Evolutionary conservation across 2,888 invertebrate genomes (phyloP), one percentile per base, ranked within the genome.

Genomic region (Athalia rosae): DNA sequence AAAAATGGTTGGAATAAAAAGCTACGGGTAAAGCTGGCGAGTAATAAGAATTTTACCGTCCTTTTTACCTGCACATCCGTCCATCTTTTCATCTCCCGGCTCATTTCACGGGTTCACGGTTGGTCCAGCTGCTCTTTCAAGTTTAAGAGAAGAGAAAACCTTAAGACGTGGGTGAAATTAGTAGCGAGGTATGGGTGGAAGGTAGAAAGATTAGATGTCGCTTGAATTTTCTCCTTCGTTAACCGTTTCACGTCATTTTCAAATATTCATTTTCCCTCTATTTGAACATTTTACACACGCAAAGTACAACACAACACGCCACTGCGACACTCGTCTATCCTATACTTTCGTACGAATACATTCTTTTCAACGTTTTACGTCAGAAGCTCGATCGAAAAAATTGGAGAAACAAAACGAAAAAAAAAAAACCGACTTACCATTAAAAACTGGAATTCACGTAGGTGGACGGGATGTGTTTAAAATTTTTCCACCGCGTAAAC

Each of bases 251-350:
- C 59, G 28, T 28, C 28, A 47, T 73, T 59, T 59, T 58, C 45
- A 73, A 73, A 73, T 73, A 59, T 59, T 73, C 45, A 73, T 59
- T 73, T 73, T 59, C 58, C 28, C 7, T 11, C 69, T 43, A 56
- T 69, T n/a, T n/a, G 41, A 69, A 8, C 69, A 41, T 41, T 28
- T 28, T 28, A 28, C 28, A 28, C 28, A 28, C 0, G 28, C 28
- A 28, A 28, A 28, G 28, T 28, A 28, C 28, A 28, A 28, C 28
- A 28, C 28, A 28, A 28, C 28, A 28, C 28, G 28, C 28, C 28
- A 28, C 28, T 28, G 28, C 28, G 28, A 28, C 28, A 28, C 28
- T 28, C 28, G 28, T 28, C 28, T 28, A 2, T 28, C 28, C 28
- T 2, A 28, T 28, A 28, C 28, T 28, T 28, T 28, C 28, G 28